phyloP scores from a whole-genome alignment of 2,797 vertebrate genomes.

The Poliocrania exsul region DNA sequence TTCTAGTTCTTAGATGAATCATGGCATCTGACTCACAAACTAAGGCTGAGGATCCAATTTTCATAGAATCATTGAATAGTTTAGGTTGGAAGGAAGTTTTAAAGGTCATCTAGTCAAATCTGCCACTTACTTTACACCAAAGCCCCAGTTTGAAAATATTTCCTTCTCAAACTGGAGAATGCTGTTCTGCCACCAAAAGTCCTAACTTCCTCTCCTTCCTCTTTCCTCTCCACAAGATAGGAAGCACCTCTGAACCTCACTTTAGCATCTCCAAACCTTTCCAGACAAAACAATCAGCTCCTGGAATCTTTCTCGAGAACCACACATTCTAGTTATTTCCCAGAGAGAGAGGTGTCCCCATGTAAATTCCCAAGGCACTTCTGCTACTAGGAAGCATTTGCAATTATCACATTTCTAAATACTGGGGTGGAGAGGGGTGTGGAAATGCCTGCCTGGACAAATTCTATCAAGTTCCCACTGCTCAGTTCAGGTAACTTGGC shows the following conservation, averaged over 20 bases:
- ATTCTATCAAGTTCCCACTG: neutral
- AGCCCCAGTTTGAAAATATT: neutral
- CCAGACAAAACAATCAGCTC: neutral
- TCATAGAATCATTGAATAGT: neutral
- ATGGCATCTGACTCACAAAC: neutral
- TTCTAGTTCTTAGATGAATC: neutral
- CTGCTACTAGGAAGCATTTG: neutral
- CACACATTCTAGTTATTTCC: neutral
- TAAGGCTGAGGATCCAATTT: neutral
- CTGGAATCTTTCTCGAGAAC: neutral
- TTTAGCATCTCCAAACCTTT: neutral
- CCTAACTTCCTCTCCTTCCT: neutral
- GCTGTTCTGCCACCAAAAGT: neutral
- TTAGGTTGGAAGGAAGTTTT: neutral
- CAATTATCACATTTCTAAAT: neutral
- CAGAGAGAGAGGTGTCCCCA: fast-evolving
- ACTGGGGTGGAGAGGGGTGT: fast-evolving
- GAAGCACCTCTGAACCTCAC: neutral
- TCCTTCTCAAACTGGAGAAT: neutral
- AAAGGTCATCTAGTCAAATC: neutral
- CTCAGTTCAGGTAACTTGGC: neutral
- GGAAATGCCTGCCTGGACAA: neutral
- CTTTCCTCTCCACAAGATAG: neutral
- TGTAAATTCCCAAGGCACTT: neutral
- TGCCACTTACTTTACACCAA: neutral